Evolutionary conservation across 2,888 invertebrate genomes (phyloP).

Genomic region (Baccha elongata): DNA sequence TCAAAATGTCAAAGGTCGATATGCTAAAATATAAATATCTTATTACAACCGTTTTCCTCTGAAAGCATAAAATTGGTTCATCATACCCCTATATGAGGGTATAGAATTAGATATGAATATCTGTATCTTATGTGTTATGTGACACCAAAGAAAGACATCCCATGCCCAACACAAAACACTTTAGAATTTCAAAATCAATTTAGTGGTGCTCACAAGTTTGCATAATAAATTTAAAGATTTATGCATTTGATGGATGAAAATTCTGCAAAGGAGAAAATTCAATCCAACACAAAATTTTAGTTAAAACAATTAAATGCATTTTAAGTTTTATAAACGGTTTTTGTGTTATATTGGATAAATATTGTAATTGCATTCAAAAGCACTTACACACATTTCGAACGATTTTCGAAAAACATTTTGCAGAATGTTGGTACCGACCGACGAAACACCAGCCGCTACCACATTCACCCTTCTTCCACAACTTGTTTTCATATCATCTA

Average conservation of each 20-base stretch:
- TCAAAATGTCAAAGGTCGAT: conserved; percentile 22
- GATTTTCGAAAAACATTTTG: neutral
- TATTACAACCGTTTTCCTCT: conserved; percentile 10
- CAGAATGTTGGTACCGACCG: neutral
- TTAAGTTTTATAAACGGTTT: conserved; percentile 53
- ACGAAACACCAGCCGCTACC: neutral
- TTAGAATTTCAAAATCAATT: conserved; percentile 26
- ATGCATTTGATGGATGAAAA: neutral
- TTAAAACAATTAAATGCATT: conserved; percentile 46
- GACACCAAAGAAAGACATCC: neutral
- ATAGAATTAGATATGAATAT: too few species aligned
- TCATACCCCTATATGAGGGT: neutral
- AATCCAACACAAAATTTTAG: conserved; percentile 11
- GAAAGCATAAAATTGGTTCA: neutral
- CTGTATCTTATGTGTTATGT: neutral
- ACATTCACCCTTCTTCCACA: neutral
- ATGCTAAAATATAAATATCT: neutral
- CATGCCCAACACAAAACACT: neutral
- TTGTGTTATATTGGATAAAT: conserved; percentile 51
- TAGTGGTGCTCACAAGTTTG: neutral
- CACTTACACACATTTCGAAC: conserved; percentile 24
- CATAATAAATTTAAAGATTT: conserved; percentile 31
- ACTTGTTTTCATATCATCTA: too few species aligned
- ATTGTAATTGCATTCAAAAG: conserved; percentile 61
- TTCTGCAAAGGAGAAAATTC: neutral